Base-by-base conservation (phyloP, 2,113 vertebrate genomes). In the Argyrosomus japonicus region DNA sequence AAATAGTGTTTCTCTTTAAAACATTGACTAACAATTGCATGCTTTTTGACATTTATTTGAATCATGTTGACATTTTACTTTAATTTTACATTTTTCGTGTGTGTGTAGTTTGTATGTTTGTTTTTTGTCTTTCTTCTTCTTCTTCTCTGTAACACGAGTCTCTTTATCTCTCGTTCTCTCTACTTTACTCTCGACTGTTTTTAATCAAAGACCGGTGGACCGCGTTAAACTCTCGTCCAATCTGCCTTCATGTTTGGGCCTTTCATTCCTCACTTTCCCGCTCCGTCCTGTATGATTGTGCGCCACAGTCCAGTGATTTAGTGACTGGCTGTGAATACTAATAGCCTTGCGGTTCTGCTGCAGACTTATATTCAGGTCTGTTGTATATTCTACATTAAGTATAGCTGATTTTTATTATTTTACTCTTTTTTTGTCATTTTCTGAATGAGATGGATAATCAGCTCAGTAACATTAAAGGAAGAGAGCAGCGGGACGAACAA, bases 241-340 rank as follows among this genome's bases (percentile, higher is more conserved):
- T 43, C 65, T 17, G 65, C 53, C n/a, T 68, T 47, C 6, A 19
- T 68, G 23, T 50, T 18, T 25, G 19, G 3, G 5, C 21, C 27
- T 56, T 61, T 36, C 47, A 17, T 61, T 7, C 10, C 54, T 45
- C 2, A 4, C 32, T 72, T n/a, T 10, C 53, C 50, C 15, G 50
- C 29, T 77, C 21, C 29, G 32, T 65, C n/a, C 77, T 71, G 0
- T 17, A 9, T 64, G 43, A 36, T 17, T 72, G 14, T 56, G 17
- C 36, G 15, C 25, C 21, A 65, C 56, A 65, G 71, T n/a, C 3
- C 17, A 71, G 21, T 53, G 70, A 40, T 71, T 62, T 48, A 54
- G 45, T 36, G 77, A n/a, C 72, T 17, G 57, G 29, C 62, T 43
- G 5, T 82, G 84, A 88, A 91, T 87, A 75, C 72, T 72, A 78